Conservation (phyloP, 2,888 invertebrate genomes). For the Anticlea derivata region DNA sequence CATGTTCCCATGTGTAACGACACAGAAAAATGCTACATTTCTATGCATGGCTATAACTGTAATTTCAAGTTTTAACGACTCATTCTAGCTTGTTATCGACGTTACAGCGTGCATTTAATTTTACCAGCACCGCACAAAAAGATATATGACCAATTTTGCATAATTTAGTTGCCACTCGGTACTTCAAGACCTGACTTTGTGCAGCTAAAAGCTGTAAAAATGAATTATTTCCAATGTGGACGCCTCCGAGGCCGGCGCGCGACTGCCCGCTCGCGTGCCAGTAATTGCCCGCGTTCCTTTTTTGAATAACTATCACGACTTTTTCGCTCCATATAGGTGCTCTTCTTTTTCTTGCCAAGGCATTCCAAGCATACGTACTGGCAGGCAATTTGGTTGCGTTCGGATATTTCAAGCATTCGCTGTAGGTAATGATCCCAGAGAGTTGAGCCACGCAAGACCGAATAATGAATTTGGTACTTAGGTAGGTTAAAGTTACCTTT, state of each 20-base stretch:
- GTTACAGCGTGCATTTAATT: constrained; percentile 3
- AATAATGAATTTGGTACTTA: constrained; percentile 8
- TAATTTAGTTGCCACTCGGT: constrained; percentile 23
- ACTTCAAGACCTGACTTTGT: constrained; percentile 17
- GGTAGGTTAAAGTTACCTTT: background rate
- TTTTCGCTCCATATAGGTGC: constrained; percentile 75
- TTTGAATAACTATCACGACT: constrained; percentile 83
- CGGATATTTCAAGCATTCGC: constrained; percentile 72
- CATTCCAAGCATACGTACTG: constrained; percentile 74
- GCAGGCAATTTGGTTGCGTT: constrained; percentile 68
- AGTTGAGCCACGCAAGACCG: constrained; percentile 17
- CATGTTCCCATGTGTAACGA: background rate
- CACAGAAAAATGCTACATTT: background rate
- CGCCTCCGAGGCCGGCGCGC: constrained; percentile 66
- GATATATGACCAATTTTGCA: constrained; percentile 22
- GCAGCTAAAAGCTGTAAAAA: constrained; percentile 35
- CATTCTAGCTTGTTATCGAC: constrained; percentile 7
- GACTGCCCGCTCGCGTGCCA: constrained; percentile 81
- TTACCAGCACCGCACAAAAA: constrained; percentile 10
- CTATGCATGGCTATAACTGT: background rate
- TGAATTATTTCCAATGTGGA: constrained; percentile 53
- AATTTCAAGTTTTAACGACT: background rate
- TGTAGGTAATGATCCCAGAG: constrained; percentile 21
- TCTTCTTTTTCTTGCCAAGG: constrained; percentile 60
- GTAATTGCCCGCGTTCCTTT: constrained; percentile 80